These are phyloP conservation scores for Palythoa grandis DNA, from an alignment of 92 coral and sea anemone species.

Conservation along the genomic window DNA sequence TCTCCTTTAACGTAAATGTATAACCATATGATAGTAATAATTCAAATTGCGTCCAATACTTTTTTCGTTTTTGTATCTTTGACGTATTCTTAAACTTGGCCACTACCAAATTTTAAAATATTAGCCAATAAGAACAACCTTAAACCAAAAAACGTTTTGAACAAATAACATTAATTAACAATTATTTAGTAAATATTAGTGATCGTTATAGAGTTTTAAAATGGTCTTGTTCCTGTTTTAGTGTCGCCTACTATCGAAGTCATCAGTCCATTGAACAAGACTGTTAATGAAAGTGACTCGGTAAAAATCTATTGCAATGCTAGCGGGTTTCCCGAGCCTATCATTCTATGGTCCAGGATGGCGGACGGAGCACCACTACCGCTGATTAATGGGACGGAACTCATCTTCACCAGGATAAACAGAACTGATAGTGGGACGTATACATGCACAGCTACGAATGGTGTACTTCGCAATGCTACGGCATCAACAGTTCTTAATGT, in stretches of 20 bases:
- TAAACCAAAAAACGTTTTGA: too few species aligned
- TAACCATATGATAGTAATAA: too few species aligned
- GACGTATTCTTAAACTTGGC: too few species aligned
- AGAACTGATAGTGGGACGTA: constrained; percentile 46
- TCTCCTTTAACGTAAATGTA: too few species aligned
- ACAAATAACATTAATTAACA: too few species aligned
- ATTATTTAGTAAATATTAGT: too few species aligned
- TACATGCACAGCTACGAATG: constrained; percentile 54
- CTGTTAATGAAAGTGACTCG: constrained; percentile 49
- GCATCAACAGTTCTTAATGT: constrained; percentile 48
- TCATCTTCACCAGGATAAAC: constrained; percentile 28
- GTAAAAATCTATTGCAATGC: constrained; percentile 54
- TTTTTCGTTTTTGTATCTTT: too few species aligned
- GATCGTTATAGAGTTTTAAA: too few species aligned
- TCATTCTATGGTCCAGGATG: constrained; percentile 44
- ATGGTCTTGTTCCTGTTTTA: not conserved
- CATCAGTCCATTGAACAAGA: constrained; percentile 31
- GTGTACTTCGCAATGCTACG: constrained; percentile 42
- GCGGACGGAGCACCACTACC: constrained; percentile 1
- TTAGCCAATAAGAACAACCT: too few species aligned
- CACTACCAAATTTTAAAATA: too few species aligned
- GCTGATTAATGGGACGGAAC: constrained; percentile 14
- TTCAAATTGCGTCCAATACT: too few species aligned
- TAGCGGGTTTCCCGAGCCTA: constrained; percentile 55
- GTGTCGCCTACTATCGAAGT: constrained; percentile 47